phyloP scores from a whole-genome alignment of 2,797 vertebrate genomes.

The Ambastaia sidthimunki region DNA sequence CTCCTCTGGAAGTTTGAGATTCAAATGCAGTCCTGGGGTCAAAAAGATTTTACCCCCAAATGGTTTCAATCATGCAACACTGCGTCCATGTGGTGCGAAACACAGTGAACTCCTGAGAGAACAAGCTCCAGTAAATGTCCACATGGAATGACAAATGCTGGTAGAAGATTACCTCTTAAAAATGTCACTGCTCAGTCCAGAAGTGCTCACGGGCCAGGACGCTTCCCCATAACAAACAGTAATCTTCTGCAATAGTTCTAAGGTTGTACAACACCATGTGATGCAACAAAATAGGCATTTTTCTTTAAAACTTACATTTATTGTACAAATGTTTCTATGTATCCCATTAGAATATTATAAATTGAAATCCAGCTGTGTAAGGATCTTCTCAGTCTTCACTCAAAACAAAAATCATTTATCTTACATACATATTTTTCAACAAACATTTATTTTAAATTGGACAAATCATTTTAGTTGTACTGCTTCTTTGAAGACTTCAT shows the following conservation, averaged over 20 bases:
- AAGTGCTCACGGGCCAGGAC: slow-evolving; percentile 8
- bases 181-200: slow-evolving; percentile 24
- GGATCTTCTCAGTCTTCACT: background rate
- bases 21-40: background rate
- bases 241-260: slow-evolving; percentile 17
- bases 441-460: background rate
- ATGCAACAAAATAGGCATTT: slow-evolving; percentile 29
- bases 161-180: slow-evolving; percentile 42
- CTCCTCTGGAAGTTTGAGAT: slow-evolving; percentile 23
- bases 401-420: background rate
- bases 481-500: no score
- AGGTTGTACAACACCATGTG: slow-evolving; percentile 22
- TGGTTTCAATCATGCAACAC: slow-evolving; percentile 57
- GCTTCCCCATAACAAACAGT: slow-evolving; percentile 42
- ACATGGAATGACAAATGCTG: slow-evolving; percentile 43
- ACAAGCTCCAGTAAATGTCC: slow-evolving; percentile 41
- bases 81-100: slow-evolving; percentile 34
- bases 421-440: no score
- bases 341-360: slow-evolving; percentile 21
- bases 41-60: slow-evolving; percentile 51
- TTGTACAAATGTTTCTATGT: slow-evolving; percentile 22
- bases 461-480: no score
- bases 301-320: slow-evolving; percentile 39
- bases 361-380: slow-evolving; percentile 29
- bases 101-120: slow-evolving; percentile 46